Conservation (phyloP, 2,888 invertebrate species). For the Mantis religiosa region DNA sequence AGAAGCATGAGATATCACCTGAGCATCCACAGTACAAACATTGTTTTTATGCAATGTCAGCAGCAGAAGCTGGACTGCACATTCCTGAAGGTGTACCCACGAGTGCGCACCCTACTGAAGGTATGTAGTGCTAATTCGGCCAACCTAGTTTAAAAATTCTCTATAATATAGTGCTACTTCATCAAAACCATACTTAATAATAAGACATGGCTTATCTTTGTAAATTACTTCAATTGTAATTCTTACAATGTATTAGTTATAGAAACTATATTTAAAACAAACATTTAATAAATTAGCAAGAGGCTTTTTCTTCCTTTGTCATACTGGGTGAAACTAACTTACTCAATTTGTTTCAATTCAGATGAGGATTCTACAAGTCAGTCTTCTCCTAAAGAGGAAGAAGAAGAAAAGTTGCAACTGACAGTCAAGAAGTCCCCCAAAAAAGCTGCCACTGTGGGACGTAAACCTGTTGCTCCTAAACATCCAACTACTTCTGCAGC, state of each 20-base stretch:
- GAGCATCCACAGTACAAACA: slow-evolving; percentile 32
- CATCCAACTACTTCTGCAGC: slow-evolving; percentile 11
- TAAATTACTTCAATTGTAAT: no score
- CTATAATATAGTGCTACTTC: no score
- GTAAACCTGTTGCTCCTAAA: slow-evolving; percentile 1
- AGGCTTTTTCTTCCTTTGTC: no score
- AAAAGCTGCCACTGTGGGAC: slow-evolving; percentile 5
- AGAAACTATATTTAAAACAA: no score
- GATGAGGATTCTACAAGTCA: slow-evolving; percentile 18
- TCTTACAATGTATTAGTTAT: no score
- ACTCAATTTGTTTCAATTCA: neutral
- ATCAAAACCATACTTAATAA: no score
- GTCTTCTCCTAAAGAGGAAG: slow-evolving; percentile 10
- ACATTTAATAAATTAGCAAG: no score
- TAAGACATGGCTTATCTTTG: no score
- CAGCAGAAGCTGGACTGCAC: slow-evolving; percentile 35
- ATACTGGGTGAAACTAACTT: neutral
- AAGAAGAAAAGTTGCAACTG: neutral
- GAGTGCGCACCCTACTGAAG: slow-evolving; percentile 10
- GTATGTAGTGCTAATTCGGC: neutral
- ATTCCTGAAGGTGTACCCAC: slow-evolving; percentile 29
- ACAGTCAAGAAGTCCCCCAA: slow-evolving; percentile 2
- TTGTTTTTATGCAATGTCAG: slow-evolving; percentile 34
- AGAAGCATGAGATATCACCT: slow-evolving; percentile 42
- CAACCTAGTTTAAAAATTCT: no score